phyloP scores from a whole-genome alignment of 2,888 invertebrate species.

The Hypercompe scribonia region DNA sequence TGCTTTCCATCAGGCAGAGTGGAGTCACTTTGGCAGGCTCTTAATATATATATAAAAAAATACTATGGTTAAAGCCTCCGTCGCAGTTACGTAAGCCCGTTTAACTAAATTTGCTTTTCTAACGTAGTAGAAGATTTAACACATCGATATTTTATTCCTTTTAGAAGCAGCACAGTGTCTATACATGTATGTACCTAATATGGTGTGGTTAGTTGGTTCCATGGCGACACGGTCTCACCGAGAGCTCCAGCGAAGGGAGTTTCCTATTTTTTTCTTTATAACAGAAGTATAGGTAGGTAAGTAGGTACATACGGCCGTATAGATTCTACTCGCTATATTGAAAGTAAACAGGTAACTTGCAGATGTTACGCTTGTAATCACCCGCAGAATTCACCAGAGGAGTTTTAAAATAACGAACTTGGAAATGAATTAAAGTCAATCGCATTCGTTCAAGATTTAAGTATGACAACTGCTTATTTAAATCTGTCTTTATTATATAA shows the following conservation, averaged over 20 bases:
- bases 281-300: neutral
- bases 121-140: neutral
- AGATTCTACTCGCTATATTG: neutral
- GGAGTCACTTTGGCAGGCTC: too few species aligned
- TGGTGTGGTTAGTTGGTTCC: neutral
- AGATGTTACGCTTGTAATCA: neutral
- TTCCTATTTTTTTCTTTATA: neutral
- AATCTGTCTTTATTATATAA: neutral
- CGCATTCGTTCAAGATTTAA: neutral
- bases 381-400: neutral
- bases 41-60: too few species aligned
- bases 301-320: neutral
- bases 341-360: neutral
- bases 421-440: neutral
- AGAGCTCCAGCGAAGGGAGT: neutral
- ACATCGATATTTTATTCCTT: neutral
- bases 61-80: too few species aligned
- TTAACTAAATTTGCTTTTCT: neutral
- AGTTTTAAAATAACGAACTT: constrained; percentile 3
- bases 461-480: neutral
- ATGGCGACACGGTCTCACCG: neutral
- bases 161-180: neutral
- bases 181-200: too few species aligned
- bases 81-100: too few species aligned
- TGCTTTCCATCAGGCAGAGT: too few species aligned